These are phyloP conservation scores for Pseudomyrmex cubaensis DNA, from an alignment of 1,140 invertebrate species.

Conservation along the genomic window DNA sequence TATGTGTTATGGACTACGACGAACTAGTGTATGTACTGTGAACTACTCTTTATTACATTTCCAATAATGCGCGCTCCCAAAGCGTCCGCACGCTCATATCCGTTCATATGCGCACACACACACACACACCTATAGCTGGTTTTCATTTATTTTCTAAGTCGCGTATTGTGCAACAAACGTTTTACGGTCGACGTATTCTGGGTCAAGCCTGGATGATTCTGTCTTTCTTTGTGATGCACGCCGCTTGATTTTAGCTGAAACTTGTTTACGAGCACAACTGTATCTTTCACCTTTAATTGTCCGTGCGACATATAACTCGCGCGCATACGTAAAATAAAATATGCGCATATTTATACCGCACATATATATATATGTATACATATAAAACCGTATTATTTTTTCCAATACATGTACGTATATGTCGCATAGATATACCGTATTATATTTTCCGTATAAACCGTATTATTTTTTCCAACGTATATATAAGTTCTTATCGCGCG, in stretches of 20 bases:
- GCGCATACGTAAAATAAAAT: not conserved
- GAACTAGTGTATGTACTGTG: not conserved
- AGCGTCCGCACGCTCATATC: not conserved
- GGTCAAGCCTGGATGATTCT: constrained; percentile 4
- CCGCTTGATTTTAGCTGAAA: constrained; percentile 26
- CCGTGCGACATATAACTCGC: not conserved
- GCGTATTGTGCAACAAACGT: constrained; percentile 37
- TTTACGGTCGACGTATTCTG: constrained; percentile 42
- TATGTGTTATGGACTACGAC: not conserved
- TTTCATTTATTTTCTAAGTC: constrained; percentile 54
- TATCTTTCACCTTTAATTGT: constrained; percentile 28
- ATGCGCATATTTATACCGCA: no score
- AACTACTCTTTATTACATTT: constrained; percentile 39
- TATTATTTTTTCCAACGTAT: no score
- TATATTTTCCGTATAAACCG: no score
- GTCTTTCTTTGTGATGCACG: not conserved
- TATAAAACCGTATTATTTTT: no score
- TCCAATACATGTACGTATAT: no score
- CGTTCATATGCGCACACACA: no score
- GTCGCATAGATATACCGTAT: no score
- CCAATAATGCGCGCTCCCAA: constrained; percentile 31
- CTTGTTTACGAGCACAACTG: constrained; percentile 8
- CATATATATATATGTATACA: no score
- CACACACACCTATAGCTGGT: not conserved
- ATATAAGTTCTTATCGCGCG: no score